Percentiles rank a stretch among this genome's conserved stretches.
Evolutionary conservation across 2,113 vertebrate species (phyloP).

Genomic region (Egretta garzetta): DNA sequence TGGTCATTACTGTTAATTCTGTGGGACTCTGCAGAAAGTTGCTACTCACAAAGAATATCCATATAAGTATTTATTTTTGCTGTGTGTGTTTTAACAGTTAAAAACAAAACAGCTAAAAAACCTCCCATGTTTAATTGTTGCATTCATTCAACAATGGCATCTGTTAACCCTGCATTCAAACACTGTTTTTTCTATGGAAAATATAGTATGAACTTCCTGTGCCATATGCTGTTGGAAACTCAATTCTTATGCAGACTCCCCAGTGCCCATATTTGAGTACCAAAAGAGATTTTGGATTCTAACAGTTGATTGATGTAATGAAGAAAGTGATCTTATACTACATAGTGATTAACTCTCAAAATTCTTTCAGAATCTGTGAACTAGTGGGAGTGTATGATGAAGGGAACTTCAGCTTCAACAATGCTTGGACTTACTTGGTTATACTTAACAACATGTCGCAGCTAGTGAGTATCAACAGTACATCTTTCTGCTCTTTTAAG

Average conservation of each 20-base stretch:
- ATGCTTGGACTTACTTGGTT: slow-evolving; percentile 98
- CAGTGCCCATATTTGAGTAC: background rate
- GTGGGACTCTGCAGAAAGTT: background rate
- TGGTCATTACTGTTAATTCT: background rate
- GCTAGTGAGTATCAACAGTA: slow-evolving; percentile 80
- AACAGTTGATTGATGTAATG: background rate
- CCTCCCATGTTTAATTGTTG: background rate
- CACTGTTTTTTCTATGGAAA: background rate
- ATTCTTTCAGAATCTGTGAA: slow-evolving; percentile 87
- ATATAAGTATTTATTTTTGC: background rate
- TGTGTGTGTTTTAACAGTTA: background rate
- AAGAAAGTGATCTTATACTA: background rate
- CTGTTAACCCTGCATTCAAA: background rate
- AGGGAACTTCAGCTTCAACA: slow-evolving; percentile 94
- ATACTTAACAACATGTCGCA: slow-evolving; percentile 98
- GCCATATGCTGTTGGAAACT: background rate
- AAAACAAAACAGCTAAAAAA: background rate
- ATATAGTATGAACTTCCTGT: background rate
- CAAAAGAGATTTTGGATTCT: background rate
- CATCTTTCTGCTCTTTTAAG: background rate
- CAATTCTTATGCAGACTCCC: background rate
- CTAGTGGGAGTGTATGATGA: slow-evolving; percentile 90
- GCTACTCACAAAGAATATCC: background rate
- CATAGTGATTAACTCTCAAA: background rate
- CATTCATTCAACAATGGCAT: background rate